Evolutionary conservation across 2,113 vertebrate genomes (phyloP), one percentile per base, ranked within the genome.

Genomic region (Oxyruncus cristatus): DNA sequence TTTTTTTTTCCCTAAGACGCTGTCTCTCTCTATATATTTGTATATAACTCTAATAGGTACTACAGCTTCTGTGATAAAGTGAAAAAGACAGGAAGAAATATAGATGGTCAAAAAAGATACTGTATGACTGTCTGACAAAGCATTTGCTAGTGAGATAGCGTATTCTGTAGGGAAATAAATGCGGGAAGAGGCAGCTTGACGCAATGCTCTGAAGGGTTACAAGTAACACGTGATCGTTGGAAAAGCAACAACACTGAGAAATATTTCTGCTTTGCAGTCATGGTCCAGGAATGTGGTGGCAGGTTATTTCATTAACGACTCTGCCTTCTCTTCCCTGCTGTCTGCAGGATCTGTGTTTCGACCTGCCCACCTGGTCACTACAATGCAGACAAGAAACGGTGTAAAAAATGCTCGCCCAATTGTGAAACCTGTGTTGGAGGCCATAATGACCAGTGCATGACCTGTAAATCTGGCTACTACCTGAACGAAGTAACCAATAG

Each of bases 281-380:
- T 82, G 65, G 52, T 93, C 86, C 89, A 85, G 82, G 75, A 94
- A 73, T 80, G 55, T 86, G 63, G 58, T 94, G 88, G 79, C 82
- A 96, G 92, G 82, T 63, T 94, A 93, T 93, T 93, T 94, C 71
- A 89, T 79, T 94, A 89, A 95, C 39, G 1, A 91, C 46, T 95
- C 33, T 95, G 44, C 80, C 79, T 97, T 95, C 87, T 95, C 67
- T 95, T 27, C 85, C 39, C 89, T 88, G 67, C 89, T 61, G 76
- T 82, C 96, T 65, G 61, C 97, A 99, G 99, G 97, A 99, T 98
- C 97, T 99, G 99, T 95, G 99, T 99, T 96, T 98, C 99, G 0
- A 99, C 98, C 96, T 99, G 99, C 93, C 99, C 99, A 41, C 96
- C 98, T 62, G 99, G 99, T 79, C 99, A 99, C 98, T 99, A 99